These are phyloP conservation scores for Drosophila eugracilis DNA, from an alignment of 1,140 invertebrate species.

Conservation along the genomic window DNA sequence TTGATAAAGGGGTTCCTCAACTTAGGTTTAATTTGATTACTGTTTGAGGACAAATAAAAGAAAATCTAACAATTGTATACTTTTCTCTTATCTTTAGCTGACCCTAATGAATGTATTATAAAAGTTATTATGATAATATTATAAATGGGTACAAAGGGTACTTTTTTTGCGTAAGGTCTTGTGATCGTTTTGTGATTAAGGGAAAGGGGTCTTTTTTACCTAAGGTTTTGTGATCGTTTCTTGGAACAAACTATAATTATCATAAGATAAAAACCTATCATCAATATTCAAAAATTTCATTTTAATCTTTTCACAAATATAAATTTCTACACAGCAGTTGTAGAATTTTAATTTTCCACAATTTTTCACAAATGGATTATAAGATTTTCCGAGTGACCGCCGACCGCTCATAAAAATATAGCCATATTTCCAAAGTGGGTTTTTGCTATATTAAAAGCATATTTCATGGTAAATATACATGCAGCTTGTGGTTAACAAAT, in stretches of 20 bases:
- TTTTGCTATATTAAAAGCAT: slow-evolving; percentile 18
- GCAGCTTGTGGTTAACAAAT: slow-evolving; percentile 28
- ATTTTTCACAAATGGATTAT: slow-evolving; percentile 1
- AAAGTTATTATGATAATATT: too few relatives aligned
- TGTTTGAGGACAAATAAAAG: too few relatives aligned
- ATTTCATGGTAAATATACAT: slow-evolving; percentile 14
- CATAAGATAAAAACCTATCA: too few relatives aligned
- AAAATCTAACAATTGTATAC: too few relatives aligned
- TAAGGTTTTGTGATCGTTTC: not conserved
- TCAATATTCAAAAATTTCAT: too few relatives aligned
- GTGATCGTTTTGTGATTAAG: too few relatives aligned
- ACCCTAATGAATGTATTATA: slow-evolving; percentile 2
- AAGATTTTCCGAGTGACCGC: slow-evolving; percentile 9
- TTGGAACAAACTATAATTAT: too few relatives aligned
- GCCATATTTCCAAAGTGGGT: slow-evolving; percentile 16
- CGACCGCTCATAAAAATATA: slow-evolving; percentile 1
- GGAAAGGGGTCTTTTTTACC: too few relatives aligned
- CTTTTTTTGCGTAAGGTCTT: not conserved
- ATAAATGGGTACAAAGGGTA: not conserved
- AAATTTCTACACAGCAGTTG: not conserved
- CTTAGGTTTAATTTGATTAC: too few relatives aligned
- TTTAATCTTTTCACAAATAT: not conserved
- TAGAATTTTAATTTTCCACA: not conserved
- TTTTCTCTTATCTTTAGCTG: not conserved
- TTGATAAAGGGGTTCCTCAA: slow-evolving; percentile 18